Evolutionary conservation across 2,888 invertebrate genomes (phyloP), one percentile per base, ranked within the genome.

Genomic region (Phengaris alcon): DNA sequence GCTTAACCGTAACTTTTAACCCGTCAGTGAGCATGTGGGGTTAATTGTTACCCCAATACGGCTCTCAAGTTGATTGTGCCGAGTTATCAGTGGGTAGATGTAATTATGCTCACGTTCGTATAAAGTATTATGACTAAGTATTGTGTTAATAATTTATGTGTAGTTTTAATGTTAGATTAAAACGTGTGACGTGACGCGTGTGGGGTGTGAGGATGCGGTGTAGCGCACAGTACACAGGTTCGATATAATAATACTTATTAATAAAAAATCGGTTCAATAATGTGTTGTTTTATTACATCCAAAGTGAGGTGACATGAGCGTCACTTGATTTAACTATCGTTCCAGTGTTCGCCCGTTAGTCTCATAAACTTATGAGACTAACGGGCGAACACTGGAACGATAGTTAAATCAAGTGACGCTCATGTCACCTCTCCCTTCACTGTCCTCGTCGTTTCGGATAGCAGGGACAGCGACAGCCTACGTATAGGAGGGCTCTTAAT

Each of bases 131-230:
- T 86, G 82, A 86, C 35, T 64, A 64, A 64, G 64, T 64, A 87
- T 80, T 88, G 87, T 90, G 90, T 91, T 90, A 90, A 87, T 90
- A 89, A 90, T 90, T 90, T 91, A 90, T 90, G 85, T 84, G 79
- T 90, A 90, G 87, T 82, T 77, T 90, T 86, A 84, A 85, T 82
- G 81, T 80, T 82, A 81, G 81, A 82, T 84, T 80, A 79, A n/a
- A 35, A 35, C 72, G 35, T 35, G 35, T 35, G 35, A 35, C 35
- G 51, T 52, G 72, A 13, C 51, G 69, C 7, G 69, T 72, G 54
- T 12, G 35, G 22, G 72, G 54, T 54, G 72, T 8, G 52, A 52
- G 35, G 51, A 13, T 64, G 64, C 35, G 64, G 12, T 15, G 15
- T 15, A 51, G 35, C 51, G 72, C 54, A 54, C 51, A 54, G 15